Conservation (phyloP, 2,888 invertebrate genomes). For the Drosophila meridionalis region DNA sequence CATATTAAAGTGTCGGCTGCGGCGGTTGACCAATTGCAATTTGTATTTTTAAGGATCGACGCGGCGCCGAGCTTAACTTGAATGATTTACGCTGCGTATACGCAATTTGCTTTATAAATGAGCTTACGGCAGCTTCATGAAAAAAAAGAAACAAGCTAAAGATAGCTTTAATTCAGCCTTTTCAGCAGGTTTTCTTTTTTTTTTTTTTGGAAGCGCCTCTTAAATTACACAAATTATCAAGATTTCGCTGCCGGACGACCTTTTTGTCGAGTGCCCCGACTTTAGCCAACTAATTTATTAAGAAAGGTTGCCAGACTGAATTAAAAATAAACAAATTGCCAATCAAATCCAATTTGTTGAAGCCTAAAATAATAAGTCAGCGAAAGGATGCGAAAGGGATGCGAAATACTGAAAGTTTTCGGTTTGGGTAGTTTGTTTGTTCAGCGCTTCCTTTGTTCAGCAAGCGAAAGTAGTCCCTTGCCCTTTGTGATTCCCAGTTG, state of each 20-base stretch:
- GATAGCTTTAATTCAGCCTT: not conserved
- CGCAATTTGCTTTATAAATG: slow-evolving; percentile 51
- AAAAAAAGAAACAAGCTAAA: not conserved
- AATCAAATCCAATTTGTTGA: slow-evolving; percentile 63
- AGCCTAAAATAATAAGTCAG: slow-evolving; percentile 68
- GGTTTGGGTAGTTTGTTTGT: slow-evolving; percentile 36
- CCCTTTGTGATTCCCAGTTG: not conserved
- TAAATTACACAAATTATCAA: slow-evolving; percentile 53
- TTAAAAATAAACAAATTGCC: slow-evolving; percentile 72
- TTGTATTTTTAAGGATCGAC: slow-evolving; percentile 52
- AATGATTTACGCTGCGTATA: slow-evolving; percentile 64
- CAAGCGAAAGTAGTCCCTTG: not conserved
- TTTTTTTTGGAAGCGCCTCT: not conserved
- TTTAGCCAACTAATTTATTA: slow-evolving; percentile 57
- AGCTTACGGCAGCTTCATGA: slow-evolving; percentile 34
- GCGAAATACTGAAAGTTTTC: slow-evolving; percentile 31
- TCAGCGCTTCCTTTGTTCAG: slow-evolving; percentile 30
- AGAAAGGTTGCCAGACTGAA: slow-evolving; percentile 48
- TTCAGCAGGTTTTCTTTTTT: not conserved
- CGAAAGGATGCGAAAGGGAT: slow-evolving; percentile 14
- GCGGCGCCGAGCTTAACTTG: slow-evolving; percentile 49
- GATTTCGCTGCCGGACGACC: slow-evolving; percentile 39
- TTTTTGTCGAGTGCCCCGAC: slow-evolving; percentile 24
- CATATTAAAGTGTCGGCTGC: slow-evolving; percentile 46
- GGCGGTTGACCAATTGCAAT: slow-evolving; percentile 52